Base-by-base conservation (phyloP, 1,140 invertebrate species). In the Gryllus bimaculatus region DNA sequence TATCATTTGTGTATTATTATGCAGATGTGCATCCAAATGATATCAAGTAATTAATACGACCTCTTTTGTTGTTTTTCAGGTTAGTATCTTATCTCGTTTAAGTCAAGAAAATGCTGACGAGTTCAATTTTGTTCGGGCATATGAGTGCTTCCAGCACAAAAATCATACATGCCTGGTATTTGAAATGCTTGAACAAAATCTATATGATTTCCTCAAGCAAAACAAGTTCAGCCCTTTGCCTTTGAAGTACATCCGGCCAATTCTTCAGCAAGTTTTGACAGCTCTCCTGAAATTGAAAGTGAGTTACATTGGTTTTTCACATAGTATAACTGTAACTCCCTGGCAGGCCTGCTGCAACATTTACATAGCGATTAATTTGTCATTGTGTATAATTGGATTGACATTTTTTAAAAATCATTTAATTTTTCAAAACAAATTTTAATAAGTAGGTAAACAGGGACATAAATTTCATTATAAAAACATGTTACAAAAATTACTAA, bases 81-180 rank as follows among this genome's bases (percentile, higher is more conserved):
- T 96, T 82, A 97, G 95, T 86, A 99, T 99, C 87, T 89, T 99
- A 84, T 97, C 96, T 79, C 92, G 97, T 81, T 89, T 99, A 15
- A 98, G 96, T 85, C 97, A 99, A 88, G 98, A 99, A 91, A 99
- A 98, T 92, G 98, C 98, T 82, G 98, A 99, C 87, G 97, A 99
- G 89, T 96, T 96, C 89, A 99, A 99, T 88, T 99, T 99, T 90
- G 98, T 99, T 80, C 95, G 98, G 80, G 98, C 98, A 15, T 99
- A 96, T 87, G 98, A 99, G 87, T 99, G 98, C 88, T 99, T 99
- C 88, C 96, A 98, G 87, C 98, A 99, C 88, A 98, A 99, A 86
- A 99, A 97, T 85, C 98, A 99, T 88, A 99, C 98, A 47, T 99
- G 98, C 88, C 90, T 99, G 85, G 98, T 99, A 83, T 99, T 99